Evolutionary conservation across 1,140 invertebrate species (phyloP).

Genomic region (Coboldia fuscipes): DNA sequence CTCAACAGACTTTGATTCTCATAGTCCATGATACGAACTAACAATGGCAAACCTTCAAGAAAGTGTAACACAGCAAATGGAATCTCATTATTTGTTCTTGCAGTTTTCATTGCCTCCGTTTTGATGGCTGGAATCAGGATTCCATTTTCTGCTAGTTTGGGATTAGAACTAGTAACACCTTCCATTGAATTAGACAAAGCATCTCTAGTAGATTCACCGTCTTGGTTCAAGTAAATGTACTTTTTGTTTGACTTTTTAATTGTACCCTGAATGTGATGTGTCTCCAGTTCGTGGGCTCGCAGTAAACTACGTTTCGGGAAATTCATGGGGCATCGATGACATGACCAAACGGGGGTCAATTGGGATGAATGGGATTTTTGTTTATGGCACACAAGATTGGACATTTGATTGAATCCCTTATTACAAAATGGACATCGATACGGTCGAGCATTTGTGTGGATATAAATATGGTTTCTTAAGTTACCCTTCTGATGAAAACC

Average conservation of each 20-base stretch:
- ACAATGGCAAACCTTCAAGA: background rate
- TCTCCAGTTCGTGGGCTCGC: background rate
- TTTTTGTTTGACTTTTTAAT: background rate
- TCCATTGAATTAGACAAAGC: background rate
- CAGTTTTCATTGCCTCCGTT: background rate
- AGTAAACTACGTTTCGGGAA: background rate
- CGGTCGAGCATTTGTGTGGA: slow-evolving; percentile 58
- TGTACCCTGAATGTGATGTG: background rate
- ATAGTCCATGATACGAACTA: slow-evolving; percentile 1
- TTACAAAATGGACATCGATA: slow-evolving; percentile 58
- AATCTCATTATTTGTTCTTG: background rate
- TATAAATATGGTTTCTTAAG: slow-evolving; percentile 46
- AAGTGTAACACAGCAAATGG: slow-evolving; percentile 1
- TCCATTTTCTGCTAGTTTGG: background rate
- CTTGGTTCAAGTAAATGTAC: background rate
- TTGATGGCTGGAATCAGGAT: slow-evolving; percentile 1
- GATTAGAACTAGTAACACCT: background rate
- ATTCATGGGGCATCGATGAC: background rate
- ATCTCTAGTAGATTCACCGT: background rate
- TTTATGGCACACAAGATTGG: slow-evolving; percentile 55
- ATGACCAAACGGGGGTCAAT: background rate
- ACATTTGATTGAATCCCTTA: slow-evolving; percentile 65
- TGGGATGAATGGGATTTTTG: slow-evolving; percentile 22
- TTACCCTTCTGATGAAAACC: slow-evolving; percentile 62
- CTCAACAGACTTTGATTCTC: background rate